Evolutionary conservation across 2,797 vertebrate genomes (phyloP), one percentile per base, ranked within the genome.

Genomic region (Nyctibius grandis): DNA sequence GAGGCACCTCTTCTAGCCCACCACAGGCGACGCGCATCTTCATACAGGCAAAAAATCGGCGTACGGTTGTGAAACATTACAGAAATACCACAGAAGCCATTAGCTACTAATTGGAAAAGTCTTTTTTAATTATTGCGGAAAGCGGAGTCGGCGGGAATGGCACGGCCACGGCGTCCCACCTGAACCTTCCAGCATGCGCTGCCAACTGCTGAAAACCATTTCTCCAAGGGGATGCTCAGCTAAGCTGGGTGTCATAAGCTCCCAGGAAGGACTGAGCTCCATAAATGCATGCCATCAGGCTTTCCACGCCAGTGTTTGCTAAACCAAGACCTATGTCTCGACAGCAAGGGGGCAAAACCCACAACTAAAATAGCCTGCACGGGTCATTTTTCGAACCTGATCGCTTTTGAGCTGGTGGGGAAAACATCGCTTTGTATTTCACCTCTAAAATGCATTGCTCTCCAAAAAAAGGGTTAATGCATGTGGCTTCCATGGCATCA

Each of bases 401-500:
- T 40, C 6, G 2, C 51, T 64, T 44, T 75, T 68, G 92, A 89
- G 80, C 59, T 29, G 65, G 38, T 15, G 59, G 77, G 83, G 60
- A 34, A 79, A 86, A 19, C 8, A 2, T 12, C 57, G 75, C 60
- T 88, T 79, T 63, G 33, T 5, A 42, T 48, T 85, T 45, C 0
- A 2, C 94, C 76, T 84, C 79, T 48, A 80, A 29, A 88, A 85
- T 8, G n/a, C 23, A 60, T 87, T 2, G 26, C 72, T 92, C 84
- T 50, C 31, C 56, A 42, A 56, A 79, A 73, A 83, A 93, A 17
- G 31, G 84, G 70, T 88, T 67, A 81, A 91, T 77, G 80, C 93
- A 83, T 34, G 95, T 96, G 97, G 97, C 96, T 97, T 98, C 94
- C 91, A 95, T 93, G 96, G 95, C 97, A 97, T 97, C 95, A 96